Evolutionary conservation across 2,797 vertebrate genomes (phyloP), one percentile per base, ranked within the genome.

Genomic region (Nannoperca australis): DNA sequence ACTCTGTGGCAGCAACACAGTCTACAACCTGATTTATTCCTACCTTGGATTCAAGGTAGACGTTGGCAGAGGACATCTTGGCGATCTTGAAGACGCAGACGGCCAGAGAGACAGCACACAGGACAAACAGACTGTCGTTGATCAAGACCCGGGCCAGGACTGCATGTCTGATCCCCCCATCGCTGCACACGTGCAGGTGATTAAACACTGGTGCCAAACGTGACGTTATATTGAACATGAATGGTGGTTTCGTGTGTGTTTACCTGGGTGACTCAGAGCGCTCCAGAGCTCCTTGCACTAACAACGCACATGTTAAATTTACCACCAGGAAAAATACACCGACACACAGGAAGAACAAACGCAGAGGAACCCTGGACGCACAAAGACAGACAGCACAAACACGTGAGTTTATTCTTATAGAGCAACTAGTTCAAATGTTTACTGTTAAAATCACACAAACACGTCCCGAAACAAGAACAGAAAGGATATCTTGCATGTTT

Each of bases 1-100:
- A 7, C 17, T 36, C 12, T 6, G 30, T 20, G 9, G 17, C 17
- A 45, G 15, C 44, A 18, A 67, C 12, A 13, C 30, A 49, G 22
- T 68, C n/a, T 51, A 20, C 58, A 32, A 13, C 22, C 14, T 11
- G 0, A 8, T 49, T 3, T 27, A 2, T 38, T 27, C 54, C 14
- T 73, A 98, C 98, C 96, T 99, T 98, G 70, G 98, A 99, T 93
- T 99, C 97, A 62, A 99, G 96, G 95, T 99, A 99, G 94, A 98
- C 97, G 0, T 97, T 98, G n/a, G 97, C 97, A 18, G 97, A 97
- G 73, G 97, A 97, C 97, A 97, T 97, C 95, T 97, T 98, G 90
- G 97, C 96, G 3, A 98, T 96, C 88, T 96, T 97, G 94, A 96
- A 98, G 94, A 97, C 95, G 92, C 96, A 98, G 83, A 96, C 95